A percentile compares a stretch with the other conserved stretches of the same genome.
These are phyloP conservation scores for Calliopsis andreniformis DNA, from an alignment of 1,140 invertebrate genomes.

Conservation along the genomic window DNA sequence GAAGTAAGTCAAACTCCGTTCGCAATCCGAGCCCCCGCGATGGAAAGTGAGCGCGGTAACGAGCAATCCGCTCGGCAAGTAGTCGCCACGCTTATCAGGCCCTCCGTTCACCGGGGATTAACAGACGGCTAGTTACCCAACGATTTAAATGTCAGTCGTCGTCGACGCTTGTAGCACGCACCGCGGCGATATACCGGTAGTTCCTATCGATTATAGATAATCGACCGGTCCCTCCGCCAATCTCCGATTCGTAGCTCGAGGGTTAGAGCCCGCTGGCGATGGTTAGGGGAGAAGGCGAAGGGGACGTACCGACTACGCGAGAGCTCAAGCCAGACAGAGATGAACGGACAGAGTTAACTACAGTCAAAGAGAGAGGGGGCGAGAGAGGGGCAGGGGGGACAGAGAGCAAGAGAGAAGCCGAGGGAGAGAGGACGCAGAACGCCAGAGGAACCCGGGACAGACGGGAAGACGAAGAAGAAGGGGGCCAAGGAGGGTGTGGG, in stretches of 20 bases:
- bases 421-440: neutral
- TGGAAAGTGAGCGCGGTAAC: neutral
- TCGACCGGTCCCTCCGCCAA: constrained; percentile 67
- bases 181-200: constrained; percentile 58
- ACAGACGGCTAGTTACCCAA: neutral
- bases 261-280: constrained; percentile 55
- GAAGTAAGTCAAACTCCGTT: no score
- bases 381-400: neutral
- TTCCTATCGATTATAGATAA: constrained; percentile 69
- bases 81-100: no score
- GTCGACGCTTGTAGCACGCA: constrained; percentile 24
- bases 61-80: neutral
- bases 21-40: no score
- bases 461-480: constrained; percentile 22
- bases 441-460: constrained; percentile 32
- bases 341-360: no score
- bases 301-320: no score
- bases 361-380: neutral
- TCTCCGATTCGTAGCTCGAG: constrained; percentile 68
- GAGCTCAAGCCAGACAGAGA: no score
- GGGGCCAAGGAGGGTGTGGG: neutral
- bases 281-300: constrained; percentile 42
- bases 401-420: neutral
- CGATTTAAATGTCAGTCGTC: neutral
- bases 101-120: no score